Percentiles rank a stretch among this genome's conserved stretches.
phyloP scores from a whole-genome alignment of 2,113 vertebrate species.

The Chitala chitala region DNA sequence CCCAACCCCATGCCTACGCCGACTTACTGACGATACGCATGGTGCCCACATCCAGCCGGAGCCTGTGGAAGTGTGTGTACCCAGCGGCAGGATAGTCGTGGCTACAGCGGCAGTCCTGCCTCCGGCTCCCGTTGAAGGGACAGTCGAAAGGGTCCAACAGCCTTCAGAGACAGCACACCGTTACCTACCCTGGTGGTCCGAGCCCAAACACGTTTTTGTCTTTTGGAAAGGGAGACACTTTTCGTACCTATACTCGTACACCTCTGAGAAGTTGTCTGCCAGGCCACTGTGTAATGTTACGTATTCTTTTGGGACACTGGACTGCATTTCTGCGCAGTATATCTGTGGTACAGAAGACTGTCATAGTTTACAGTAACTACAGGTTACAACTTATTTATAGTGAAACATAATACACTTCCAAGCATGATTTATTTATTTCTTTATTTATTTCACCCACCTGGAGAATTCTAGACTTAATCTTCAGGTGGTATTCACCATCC shows the following conservation, averaged over 20 bases:
- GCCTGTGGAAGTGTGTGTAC: conserved; percentile 82
- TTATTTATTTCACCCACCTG: conserved; percentile 64
- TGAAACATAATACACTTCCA: too few species aligned
- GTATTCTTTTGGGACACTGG: conserved; percentile 80
- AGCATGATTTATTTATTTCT: too few species aligned
- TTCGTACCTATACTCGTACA: conserved; percentile 83
- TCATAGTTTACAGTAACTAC: too few species aligned
- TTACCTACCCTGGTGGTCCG: too few species aligned
- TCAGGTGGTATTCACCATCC: conserved; percentile 82
- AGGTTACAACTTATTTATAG: too few species aligned
- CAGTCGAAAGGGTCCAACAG: conserved; percentile 88
- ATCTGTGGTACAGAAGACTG: conserved; percentile 70
- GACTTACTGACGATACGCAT: conserved; percentile 87
- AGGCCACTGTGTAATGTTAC: conserved; percentile 80
- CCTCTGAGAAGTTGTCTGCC: conserved; percentile 92
- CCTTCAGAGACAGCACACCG: conserved; percentile 46
- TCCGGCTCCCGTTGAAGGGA: conserved; percentile 86
- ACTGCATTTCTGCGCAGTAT: conserved; percentile 83
- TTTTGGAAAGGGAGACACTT: background rate
- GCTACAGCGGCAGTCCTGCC: conserved; percentile 77
- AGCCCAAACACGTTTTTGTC: background rate
- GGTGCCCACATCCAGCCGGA: conserved; percentile 78
- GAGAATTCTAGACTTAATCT: conserved; percentile 71
- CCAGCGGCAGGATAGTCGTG: conserved; percentile 84
- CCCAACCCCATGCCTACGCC: too few species aligned